Evolutionary conservation across 1,140 invertebrate genomes (phyloP), one percentile per base, ranked within the genome.

Genomic region (Lepidostoma basale): DNA sequence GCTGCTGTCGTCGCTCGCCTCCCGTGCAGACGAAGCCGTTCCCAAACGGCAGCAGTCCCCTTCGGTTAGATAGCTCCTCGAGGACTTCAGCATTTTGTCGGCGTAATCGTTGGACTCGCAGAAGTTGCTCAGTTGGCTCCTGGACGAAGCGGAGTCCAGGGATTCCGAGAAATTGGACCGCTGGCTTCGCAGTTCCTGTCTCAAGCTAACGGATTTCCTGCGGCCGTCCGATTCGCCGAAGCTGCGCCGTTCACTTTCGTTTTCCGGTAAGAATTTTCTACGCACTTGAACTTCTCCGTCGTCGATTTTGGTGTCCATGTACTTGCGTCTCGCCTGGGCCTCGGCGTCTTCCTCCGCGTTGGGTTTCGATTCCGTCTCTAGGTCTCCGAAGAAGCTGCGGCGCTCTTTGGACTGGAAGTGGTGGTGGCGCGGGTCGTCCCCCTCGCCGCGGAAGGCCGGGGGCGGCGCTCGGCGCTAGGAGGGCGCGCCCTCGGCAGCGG

Each of bases 21-120:
- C 69, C 16, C 66, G 56, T 10, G 60, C 62, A 6, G 69, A 72
- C 3, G 69, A 72, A 1, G 62, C 45, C 3, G 66, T 64, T 23
- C 56, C 58, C 16, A 72, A 22, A 3, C 70, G 39, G 56, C 60
- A 59, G 60, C 60, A 72, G 26, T 72, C 70, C 16, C 70, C 36
- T 20, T 72, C 70, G 6, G 56, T 68, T 4, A 72, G 45, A 66
- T 72, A 72, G 23, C 66, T 68, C 44, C 70, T 58, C 5, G 70
- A 72, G n/a, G 70, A 72, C 23, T 69, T 68, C 23, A 72, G 20
- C 70, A 72, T 72, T 28, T 72, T 72, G 6, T 72, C 70, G 1
- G 70, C 70, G 45, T 68, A 72, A 45, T 72, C 70, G 12, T 47
- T 62, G 8, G 49, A 12, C 22, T 67, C 52, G 25, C 49, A 42